Percentiles rank a stretch among this genome's conserved stretches.
phyloP scores from a whole-genome alignment of 2,797 vertebrate species.

The Cryptoprocta ferox region DNA sequence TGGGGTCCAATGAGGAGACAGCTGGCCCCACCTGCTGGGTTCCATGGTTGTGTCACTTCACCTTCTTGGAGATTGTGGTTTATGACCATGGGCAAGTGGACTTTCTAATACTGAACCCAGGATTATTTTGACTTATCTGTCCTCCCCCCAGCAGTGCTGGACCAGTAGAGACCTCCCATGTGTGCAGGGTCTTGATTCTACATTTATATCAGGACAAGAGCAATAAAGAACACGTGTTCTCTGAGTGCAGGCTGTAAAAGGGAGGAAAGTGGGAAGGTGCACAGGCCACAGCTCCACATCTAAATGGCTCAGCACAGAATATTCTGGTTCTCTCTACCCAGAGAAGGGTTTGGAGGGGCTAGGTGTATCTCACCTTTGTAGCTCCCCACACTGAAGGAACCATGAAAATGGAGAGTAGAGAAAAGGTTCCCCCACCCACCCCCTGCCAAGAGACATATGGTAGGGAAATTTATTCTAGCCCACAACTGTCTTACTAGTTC shows the following conservation, averaged over 20 bases:
- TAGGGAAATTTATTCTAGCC: not conserved
- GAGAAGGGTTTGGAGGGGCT: not conserved
- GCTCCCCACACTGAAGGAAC: not conserved
- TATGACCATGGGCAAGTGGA: not conserved
- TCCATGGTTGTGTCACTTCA: not conserved
- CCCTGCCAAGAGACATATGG: not conserved
- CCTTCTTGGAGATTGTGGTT: not conserved
- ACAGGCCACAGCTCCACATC: not conserved
- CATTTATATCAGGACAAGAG: not conserved
- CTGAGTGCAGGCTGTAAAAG: not conserved
- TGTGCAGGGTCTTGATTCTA: not conserved
- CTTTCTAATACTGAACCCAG: not conserved
- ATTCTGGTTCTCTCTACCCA: not conserved
- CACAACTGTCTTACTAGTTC: not conserved
- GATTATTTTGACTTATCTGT: not conserved
- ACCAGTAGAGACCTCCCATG: not conserved
- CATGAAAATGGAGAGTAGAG: not conserved
- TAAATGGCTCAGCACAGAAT: not conserved
- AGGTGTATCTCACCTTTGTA: not conserved
- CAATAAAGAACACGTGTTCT: not conserved
- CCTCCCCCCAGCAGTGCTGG: not conserved
- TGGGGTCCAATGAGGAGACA: not conserved
- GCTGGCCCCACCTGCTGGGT: not conserved
- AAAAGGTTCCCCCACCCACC: not conserved
- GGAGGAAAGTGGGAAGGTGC: not conserved